Evolutionary conservation across 2,888 invertebrate species (phyloP).

Genomic region (Bugulina stolonifera): DNA sequence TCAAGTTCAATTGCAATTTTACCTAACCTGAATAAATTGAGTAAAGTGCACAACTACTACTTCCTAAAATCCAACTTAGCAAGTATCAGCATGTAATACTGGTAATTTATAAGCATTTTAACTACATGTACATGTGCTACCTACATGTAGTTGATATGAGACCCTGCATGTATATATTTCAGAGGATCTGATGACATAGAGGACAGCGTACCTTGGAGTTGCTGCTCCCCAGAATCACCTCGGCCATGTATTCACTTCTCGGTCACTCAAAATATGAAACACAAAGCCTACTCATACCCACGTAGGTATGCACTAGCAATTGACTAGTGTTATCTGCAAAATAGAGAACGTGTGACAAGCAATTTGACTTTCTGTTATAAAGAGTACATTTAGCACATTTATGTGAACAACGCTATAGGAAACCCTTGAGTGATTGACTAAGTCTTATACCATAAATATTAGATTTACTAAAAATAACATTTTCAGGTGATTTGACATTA

Average conservation of each 20-base stretch:
- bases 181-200: neutral
- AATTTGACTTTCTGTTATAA: neutral
- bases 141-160: too few relatives aligned
- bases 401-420: neutral
- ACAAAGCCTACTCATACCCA: constrained; percentile 20
- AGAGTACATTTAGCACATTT: neutral
- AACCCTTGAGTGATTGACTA: too few relatives aligned
- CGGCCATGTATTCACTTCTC: constrained; percentile 11
- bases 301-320: neutral
- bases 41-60: too few relatives aligned
- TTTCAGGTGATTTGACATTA: constrained; percentile 11
- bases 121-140: too few relatives aligned
- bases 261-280: neutral
- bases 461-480: neutral
- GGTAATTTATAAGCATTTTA: too few relatives aligned
- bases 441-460: too few relatives aligned
- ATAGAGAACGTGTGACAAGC: neutral
- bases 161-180: too few relatives aligned
- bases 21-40: too few relatives aligned
- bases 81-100: too few relatives aligned
- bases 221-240: constrained; percentile 7
- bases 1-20: too few relatives aligned
- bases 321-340: neutral
- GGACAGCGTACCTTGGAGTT: constrained; percentile 23
- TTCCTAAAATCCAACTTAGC: too few relatives aligned